Evolutionary conservation across 2,888 invertebrate species (phyloP).

Genomic region (Cheilosia variabilis): DNA sequence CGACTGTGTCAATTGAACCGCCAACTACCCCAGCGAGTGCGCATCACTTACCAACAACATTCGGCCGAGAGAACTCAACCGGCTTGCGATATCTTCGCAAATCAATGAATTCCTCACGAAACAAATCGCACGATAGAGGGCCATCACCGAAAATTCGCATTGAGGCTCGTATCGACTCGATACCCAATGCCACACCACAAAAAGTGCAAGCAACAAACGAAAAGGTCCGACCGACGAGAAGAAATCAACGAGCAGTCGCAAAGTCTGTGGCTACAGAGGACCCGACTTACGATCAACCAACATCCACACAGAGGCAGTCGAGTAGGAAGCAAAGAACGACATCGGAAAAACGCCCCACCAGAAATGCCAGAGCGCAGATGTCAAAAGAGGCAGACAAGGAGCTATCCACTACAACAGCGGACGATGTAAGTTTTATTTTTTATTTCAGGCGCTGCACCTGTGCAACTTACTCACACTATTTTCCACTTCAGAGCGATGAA

Average conservation of each 20-base stretch:
- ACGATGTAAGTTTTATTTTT: constrained; percentile 35
- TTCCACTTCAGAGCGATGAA: constrained; percentile 76
- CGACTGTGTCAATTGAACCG: background rate
- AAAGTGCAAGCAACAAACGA: constrained; percentile 39
- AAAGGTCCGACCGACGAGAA: constrained; percentile 23
- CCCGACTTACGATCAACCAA: constrained; percentile 3
- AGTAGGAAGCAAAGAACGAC: constrained; percentile 29
- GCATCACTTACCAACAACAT: constrained; percentile 57
- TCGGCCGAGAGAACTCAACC: constrained; percentile 78
- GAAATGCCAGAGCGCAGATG: constrained; percentile 15
- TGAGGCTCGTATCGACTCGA: constrained; percentile 78
- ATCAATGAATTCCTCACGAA: constrained; percentile 77
- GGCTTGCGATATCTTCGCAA: constrained; percentile 78
- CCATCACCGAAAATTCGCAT: constrained; percentile 77
- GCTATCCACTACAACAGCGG: background rate
- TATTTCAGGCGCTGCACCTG: background rate
- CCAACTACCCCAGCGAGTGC: constrained; percentile 2
- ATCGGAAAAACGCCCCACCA: background rate
- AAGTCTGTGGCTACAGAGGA: constrained; percentile 3
- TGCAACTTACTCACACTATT: background rate
- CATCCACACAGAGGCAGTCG: constrained; percentile 15
- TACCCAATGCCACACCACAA: constrained; percentile 55
- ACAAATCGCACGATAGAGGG: constrained; percentile 62
- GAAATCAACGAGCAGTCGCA: constrained; percentile 39
- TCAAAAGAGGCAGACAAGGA: constrained; percentile 12